Percentiles rank a stretch among this genome's conserved stretches.
Evolutionary conservation across 2,888 invertebrate species (phyloP).

Genomic region (Leistus spinibarbis): DNA sequence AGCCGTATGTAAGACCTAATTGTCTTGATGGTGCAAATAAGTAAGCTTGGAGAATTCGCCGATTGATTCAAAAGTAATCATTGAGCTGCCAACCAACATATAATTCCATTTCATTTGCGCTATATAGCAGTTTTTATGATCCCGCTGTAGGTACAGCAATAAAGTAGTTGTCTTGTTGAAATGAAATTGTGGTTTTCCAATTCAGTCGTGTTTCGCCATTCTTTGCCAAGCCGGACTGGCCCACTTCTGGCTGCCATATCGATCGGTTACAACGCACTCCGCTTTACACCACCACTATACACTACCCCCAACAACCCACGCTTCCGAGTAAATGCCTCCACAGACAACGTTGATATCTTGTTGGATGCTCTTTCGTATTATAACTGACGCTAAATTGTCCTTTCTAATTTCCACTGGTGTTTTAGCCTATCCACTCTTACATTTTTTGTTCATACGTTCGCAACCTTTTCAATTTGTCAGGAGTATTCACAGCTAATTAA

Average conservation of each 20-base stretch:
- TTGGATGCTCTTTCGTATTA: too few species aligned
- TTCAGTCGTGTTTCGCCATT: slow-evolving; percentile 16
- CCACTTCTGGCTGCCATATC: slow-evolving; percentile 25
- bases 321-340: not conserved
- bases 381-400: too few species aligned
- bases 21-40: too few species aligned
- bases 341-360: not conserved
- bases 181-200: not conserved
- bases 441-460: too few species aligned
- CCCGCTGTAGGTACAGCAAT: not conserved
- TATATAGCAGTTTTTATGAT: not conserved
- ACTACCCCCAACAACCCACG: not conserved
- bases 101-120: not conserved
- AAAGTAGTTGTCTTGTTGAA: not conserved
- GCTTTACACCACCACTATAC: not conserved
- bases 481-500: too few species aligned
- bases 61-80: not conserved
- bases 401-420: too few species aligned
- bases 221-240: slow-evolving; percentile 11
- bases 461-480: too few species aligned
- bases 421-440: too few species aligned
- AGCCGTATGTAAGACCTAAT: too few species aligned
- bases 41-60: too few species aligned
- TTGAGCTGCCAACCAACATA: not conserved
- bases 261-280: not conserved